phyloP scores from a whole-genome alignment of 2,113 vertebrate species.

The Ia io region DNA sequence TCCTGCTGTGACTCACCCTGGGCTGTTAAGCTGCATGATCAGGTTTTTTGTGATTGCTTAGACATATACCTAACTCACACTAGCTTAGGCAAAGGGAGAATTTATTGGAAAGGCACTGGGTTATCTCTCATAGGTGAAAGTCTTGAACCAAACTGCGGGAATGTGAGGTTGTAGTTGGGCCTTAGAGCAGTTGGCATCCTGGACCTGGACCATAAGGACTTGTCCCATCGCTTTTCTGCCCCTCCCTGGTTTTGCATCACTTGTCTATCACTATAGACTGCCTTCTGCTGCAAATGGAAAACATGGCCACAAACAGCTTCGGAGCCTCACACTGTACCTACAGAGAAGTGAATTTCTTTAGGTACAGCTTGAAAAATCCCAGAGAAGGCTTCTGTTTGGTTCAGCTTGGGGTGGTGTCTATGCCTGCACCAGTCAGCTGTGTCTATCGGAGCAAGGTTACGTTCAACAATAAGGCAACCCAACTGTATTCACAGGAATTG shows the following conservation, averaged over 20 bases:
- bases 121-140: not conserved
- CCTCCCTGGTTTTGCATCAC: not conserved
- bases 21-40: not conserved
- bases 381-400: not conserved
- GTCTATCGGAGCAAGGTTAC: not conserved
- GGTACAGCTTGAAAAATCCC: not conserved
- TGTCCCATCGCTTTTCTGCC: not conserved
- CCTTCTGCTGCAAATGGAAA: not conserved
- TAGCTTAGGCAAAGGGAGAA: not conserved
- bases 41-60: not conserved
- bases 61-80: not conserved
- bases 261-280: not conserved
- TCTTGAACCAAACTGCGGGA: not conserved
- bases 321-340: not conserved
- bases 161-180: not conserved
- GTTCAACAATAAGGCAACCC: not conserved
- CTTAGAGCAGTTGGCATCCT: not conserved
- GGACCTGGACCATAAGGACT: not conserved
- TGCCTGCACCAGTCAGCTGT: not conserved
- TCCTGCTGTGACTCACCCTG: not conserved
- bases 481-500: not conserved
- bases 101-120: not conserved
- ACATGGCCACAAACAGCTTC: not conserved
- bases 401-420: not conserved
- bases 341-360: not conserved